These are phyloP conservation scores for Artemia sp. DNA, from an alignment of 2,888 invertebrate genomes.

Conservation along the genomic window DNA sequence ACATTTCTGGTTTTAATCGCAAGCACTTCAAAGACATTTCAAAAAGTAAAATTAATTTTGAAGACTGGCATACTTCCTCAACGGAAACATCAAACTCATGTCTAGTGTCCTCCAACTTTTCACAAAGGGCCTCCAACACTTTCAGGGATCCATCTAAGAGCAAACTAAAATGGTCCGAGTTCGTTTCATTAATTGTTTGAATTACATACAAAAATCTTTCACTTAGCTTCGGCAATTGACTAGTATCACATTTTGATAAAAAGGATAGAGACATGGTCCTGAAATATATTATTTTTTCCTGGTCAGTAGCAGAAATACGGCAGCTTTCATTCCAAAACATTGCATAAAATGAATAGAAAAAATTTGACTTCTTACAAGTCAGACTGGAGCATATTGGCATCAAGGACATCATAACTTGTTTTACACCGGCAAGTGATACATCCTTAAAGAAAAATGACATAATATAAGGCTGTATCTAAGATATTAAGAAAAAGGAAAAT, in stretches of 20 bases:
- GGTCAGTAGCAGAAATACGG: neutral
- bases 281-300: neutral
- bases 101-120: too few species aligned
- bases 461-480: neutral
- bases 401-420: neutral
- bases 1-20: too few species aligned
- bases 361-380: neutral
- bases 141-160: too few species aligned
- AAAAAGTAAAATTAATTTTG: too few species aligned
- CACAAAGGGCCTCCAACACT: too few species aligned
- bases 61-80: too few species aligned
- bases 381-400: neutral
- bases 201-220: neutral
- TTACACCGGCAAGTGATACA: neutral
- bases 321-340: neutral
- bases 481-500: too few species aligned
- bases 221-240: neutral
- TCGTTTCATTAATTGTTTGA: neutral
- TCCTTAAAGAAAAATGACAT: neutral
- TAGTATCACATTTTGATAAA: neutral
- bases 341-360: neutral
- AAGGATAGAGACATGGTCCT: neutral
- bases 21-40: too few species aligned
- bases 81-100: too few species aligned
- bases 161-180: too few species aligned